Evolutionary conservation across 2,797 vertebrate species (phyloP).

Genomic region (Manis javanica): DNA sequence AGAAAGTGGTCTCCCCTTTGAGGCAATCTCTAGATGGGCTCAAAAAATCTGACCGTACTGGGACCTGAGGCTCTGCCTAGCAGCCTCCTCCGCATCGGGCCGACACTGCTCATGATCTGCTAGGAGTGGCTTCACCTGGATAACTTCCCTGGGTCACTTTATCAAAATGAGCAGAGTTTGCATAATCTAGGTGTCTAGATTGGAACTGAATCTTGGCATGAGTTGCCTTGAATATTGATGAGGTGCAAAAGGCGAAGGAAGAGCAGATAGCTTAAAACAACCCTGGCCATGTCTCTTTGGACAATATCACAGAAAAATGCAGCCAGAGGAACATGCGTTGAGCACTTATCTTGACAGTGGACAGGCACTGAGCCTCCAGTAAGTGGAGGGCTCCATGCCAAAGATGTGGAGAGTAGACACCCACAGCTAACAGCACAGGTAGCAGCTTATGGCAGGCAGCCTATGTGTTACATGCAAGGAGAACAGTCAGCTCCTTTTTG

Average conservation of each 20-base stretch:
- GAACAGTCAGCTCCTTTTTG: background rate
- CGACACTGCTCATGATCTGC: background rate
- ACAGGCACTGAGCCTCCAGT: background rate
- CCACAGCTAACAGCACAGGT: background rate
- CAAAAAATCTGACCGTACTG: background rate
- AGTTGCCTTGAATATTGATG: background rate
- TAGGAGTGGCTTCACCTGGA: background rate
- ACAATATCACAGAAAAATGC: background rate
- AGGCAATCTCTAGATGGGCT: background rate
- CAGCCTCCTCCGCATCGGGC: background rate
- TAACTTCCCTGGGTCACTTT: background rate
- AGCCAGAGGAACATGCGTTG: background rate
- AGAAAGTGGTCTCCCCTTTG: background rate
- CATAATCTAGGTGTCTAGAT: background rate
- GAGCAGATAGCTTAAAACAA: background rate
- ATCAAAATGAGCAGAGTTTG: background rate
- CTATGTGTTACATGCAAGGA: background rate
- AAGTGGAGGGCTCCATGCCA: background rate
- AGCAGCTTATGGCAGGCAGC: background rate
- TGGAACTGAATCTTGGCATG: background rate
- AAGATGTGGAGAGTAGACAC: background rate
- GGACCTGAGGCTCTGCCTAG: background rate
- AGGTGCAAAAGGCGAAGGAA: background rate
- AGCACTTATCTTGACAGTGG: background rate
- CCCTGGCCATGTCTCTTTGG: background rate